Percentiles rank a stretch among this genome's conserved stretches.
phyloP scores from a whole-genome alignment of 2,888 invertebrate species.

The Cheilosia grossa region DNA sequence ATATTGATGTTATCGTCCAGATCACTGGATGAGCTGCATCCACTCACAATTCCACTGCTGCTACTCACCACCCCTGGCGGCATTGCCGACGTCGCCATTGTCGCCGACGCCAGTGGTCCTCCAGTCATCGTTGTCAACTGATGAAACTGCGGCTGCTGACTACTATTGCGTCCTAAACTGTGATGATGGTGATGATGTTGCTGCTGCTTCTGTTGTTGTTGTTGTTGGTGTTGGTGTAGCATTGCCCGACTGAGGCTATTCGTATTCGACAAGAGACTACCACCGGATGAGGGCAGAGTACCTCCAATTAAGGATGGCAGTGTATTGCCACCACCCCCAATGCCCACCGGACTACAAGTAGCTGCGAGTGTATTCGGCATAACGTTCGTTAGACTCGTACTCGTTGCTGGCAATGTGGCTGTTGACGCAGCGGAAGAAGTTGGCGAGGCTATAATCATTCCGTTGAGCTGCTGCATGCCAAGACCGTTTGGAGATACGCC shows the following conservation, averaged over 20 bases:
- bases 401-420: constrained; percentile 78
- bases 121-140: constrained; percentile 66
- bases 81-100: constrained; percentile 76
- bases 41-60: constrained; percentile 63
- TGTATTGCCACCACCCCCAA: constrained; percentile 58
- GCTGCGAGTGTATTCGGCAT: constrained; percentile 76
- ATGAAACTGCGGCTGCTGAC: constrained; percentile 72
- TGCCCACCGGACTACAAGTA: constrained; percentile 67
- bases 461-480: constrained; percentile 61
- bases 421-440: constrained; percentile 80
- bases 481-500: constrained; percentile 65
- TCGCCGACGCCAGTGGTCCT: constrained; percentile 33
- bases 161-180: constrained; percentile 71
- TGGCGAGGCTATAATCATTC: constrained; percentile 79
- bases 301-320: constrained; percentile 76
- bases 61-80: constrained; percentile 59
- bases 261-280: constrained; percentile 61
- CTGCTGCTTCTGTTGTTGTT: constrained; percentile 25
- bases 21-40: constrained; percentile 81
- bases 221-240: constrained; percentile 75
- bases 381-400: constrained; percentile 73
- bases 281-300: constrained; percentile 80
- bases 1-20: constrained; percentile 88
- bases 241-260: constrained; percentile 70
- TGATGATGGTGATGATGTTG: constrained; percentile 70